phyloP scores from a whole-genome alignment of 2,113 vertebrate genomes.

The Chrysemys picta region DNA sequence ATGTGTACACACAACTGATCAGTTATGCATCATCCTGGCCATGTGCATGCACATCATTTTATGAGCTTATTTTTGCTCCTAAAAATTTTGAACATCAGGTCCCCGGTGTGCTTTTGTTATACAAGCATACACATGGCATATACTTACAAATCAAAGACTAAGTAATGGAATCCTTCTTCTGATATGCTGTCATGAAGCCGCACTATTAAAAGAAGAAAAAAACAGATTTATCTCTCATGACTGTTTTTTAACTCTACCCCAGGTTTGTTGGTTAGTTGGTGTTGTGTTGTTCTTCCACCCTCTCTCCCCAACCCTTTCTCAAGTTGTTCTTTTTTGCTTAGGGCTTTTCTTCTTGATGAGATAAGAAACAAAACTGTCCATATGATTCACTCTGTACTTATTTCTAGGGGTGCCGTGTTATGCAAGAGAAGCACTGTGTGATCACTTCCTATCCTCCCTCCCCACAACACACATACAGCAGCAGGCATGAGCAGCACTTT shows the following conservation, averaged over 20 bases:
- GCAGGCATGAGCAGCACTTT: neutral
- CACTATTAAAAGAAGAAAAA: slow-evolving; percentile 73
- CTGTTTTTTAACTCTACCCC: neutral
- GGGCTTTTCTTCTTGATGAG: neutral
- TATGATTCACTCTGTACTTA: neutral
- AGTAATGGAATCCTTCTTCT: slow-evolving; percentile 89
- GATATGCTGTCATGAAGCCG: slow-evolving; percentile 91
- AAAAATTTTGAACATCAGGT: neutral
- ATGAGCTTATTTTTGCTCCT: neutral
- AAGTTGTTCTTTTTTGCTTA: neutral
- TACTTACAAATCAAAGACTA: slow-evolving; percentile 93
- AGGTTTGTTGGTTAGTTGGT: neutral
- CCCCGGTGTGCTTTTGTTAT: neutral
- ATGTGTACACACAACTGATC: neutral
- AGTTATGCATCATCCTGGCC: neutral
- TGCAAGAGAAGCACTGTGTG: neutral
- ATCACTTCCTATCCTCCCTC: neutral
- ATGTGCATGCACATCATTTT: neutral
- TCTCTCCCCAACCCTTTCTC: neutral
- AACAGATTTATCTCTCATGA: neutral
- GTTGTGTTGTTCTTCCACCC: neutral
- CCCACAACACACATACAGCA: neutral
- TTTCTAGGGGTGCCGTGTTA: neutral
- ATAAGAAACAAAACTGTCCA: neutral
- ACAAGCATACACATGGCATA: slow-evolving; percentile 6